phyloP scores from a whole-genome alignment of 2,888 invertebrate genomes.

The Latrodectus elegans region DNA sequence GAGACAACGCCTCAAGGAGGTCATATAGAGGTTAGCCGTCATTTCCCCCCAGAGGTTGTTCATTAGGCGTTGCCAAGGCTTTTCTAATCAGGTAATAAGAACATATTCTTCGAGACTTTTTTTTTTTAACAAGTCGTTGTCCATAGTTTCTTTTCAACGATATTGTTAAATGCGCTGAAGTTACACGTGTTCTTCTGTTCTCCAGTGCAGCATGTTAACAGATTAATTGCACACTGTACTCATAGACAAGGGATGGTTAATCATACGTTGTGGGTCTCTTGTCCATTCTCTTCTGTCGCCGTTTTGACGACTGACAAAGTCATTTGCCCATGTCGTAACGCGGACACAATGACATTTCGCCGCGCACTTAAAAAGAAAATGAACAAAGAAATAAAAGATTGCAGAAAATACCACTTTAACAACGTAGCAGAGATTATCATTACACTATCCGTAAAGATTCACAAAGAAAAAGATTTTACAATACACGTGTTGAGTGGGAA shows the following conservation, averaged over 20 bases:
- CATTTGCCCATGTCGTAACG: background rate
- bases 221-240: background rate
- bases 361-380: too few species aligned
- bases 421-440: too few species aligned
- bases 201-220: background rate
- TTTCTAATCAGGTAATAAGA: conserved; percentile 65
- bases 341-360: background rate
- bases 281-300: background rate
- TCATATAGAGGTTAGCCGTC: conserved; percentile 48
- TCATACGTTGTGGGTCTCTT: background rate
- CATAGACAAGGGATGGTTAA: background rate
- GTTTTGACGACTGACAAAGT: background rate
- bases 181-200: background rate
- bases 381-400: too few species aligned
- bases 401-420: too few species aligned
- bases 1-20: conserved; percentile 62
- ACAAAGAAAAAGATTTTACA: too few species aligned
- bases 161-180: background rate
- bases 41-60: conserved; percentile 37
- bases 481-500: too few species aligned
- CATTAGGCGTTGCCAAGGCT: conserved; percentile 52
- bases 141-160: background rate
- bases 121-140: background rate
- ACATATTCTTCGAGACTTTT: conserved; percentile 15
- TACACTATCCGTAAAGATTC: too few species aligned